Base-by-base conservation (phyloP, 2,888 invertebrate species). In the Ceratothoa steindachneri region DNA sequence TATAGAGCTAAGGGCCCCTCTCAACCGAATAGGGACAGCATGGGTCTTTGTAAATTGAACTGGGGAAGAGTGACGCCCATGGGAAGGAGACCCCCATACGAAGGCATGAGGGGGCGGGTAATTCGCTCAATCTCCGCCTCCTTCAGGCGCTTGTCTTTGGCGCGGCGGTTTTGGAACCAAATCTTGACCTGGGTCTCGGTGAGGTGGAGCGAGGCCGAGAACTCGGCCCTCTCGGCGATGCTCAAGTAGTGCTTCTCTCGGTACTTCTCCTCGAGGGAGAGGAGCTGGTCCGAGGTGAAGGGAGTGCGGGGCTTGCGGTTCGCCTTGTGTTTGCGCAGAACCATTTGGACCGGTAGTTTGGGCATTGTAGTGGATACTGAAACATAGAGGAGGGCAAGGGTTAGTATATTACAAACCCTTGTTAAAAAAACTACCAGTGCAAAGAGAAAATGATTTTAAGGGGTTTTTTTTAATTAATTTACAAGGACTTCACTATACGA, bases 221-320 rank as follows among this genome's bases (percentile, higher is more conserved):
- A 96, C 86, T 97, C 96, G 0, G 96, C 96, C 79, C 96, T 86
- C 85, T 97, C 96, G 1, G 95, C 94, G 84, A 97, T 96, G 83
- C 93, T 94, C 82, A 96, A 87, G 86, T 96, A 96, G 86, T 95
- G 95, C 84, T 95, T 96, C 84, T 94, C 92, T 68, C 93, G 87
- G 87, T 96, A 96, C 86, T 97, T 97, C 86, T 93, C 91, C 86
- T 96, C 96, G 81, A 97, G 85, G 0, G 94, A 91, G 81, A 94
- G 86, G 76, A 96, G 88, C 84, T 96, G 96, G 84, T 95, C 93
- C 29, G 95, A 94, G 64, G 95, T 95, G 87, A 96, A 96, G 9
- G 96, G 96, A n/a, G 96, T 96, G 72, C 96, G 87, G 0, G 96
- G 96, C 84, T 96, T 97, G 81, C 96, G 88, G 87, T 97, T 96